Evolutionary conservation across 2,888 invertebrate species (phyloP), one percentile per base, ranked within the genome.

Genomic region (Cheilosia impressa): DNA sequence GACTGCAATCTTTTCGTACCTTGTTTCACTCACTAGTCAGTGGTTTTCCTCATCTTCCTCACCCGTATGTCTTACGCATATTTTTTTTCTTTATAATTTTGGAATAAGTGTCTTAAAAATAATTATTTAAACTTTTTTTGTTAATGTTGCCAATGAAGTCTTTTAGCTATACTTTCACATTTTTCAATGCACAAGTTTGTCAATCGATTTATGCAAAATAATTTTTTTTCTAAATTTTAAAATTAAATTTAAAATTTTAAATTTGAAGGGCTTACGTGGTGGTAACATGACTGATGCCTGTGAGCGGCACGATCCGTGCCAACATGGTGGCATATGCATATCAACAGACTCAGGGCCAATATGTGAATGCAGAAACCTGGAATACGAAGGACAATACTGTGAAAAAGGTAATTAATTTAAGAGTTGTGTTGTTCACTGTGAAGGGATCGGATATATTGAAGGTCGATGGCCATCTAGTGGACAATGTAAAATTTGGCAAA

Each of bases 311-410:
- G 97, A 98, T 93, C 98, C 98, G 0, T 99, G 99, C 92, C 96
- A 97, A 91, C 97, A 99, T 90, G 97, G 97, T 4, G 99, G 98
- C 17, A 96, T 97, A 89, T 99, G 99, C 93, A 97, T 98, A 93
- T 97, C 97, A 89, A 98, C 98, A 4, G 98, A 99, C 92, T 96
- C 96, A 87, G 98, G 98, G 22, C 97, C 98, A 55, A 95, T 97
- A 90, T 99, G 99, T 94, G 98, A 99, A 93, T 99, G 99, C 92
- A 94, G 97, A 38, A 96, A 96, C 90, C 96, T 97, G 22, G 98
- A 98, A 92, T 98, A 96, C 92, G 97, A 97, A 91, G 99, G 99
- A 38, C 95, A 96, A 89, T 96, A 96, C 93, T 99, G 99, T 93
- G 98, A 99, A 92, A 96, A 97, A 95, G 98, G 98, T 98, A 90